A percentile compares a stretch with the other conserved stretches of the same genome.
phyloP scores from a whole-genome alignment of 2,797 vertebrate genomes.

The Bufotes viridis region DNA sequence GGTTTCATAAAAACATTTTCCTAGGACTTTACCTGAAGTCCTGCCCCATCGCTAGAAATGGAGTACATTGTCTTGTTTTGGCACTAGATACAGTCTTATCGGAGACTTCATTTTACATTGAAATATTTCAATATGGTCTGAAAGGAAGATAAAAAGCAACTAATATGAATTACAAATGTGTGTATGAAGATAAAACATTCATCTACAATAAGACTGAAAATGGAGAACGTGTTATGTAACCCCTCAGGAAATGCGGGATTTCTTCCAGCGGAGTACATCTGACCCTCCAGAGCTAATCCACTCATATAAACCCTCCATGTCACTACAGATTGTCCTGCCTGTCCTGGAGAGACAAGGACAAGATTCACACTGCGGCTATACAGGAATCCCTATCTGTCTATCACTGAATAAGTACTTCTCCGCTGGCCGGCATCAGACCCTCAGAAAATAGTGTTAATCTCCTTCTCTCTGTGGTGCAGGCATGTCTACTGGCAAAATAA shows the following conservation, averaged over 20 bases:
- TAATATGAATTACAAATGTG: slow-evolving; percentile 5
- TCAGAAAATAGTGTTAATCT: slow-evolving; percentile 27
- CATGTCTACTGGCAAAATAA: slow-evolving; percentile 25
- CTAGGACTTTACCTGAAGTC: background rate
- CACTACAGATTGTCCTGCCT: background rate
- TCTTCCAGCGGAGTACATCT: background rate
- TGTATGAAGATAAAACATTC: background rate
- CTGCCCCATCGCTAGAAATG: background rate
- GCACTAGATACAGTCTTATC: background rate
- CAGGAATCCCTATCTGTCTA: background rate
- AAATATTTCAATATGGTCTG: background rate
- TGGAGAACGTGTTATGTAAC: background rate
- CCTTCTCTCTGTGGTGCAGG: background rate
- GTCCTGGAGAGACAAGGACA: slow-evolving; percentile 1
- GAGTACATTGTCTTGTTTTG: background rate
- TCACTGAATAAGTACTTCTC: slow-evolving; percentile 24
- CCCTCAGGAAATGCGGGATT: background rate
- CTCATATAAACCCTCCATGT: slow-evolving; percentile 6
- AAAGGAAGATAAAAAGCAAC: background rate
- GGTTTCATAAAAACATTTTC: no score
- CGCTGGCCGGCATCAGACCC: slow-evolving; percentile 32
- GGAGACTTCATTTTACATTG: background rate
- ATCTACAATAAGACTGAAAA: background rate
- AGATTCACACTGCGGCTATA: background rate
- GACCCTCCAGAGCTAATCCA: slow-evolving; percentile 13